Conservation (phyloP, 2,113 vertebrate species). For the Eulacestoma nigropectus region DNA sequence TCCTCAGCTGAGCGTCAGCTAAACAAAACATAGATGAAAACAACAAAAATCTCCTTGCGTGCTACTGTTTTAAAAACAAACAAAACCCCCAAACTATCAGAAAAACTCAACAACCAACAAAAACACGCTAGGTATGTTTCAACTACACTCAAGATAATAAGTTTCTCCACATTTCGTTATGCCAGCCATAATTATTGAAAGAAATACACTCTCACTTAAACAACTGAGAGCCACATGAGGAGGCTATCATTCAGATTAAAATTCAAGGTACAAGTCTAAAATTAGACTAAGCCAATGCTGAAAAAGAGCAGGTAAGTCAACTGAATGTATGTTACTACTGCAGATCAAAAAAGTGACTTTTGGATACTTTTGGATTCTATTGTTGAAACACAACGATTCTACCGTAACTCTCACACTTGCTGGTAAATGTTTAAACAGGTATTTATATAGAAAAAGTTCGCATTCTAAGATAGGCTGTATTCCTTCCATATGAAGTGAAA, state of each 20-base stretch:
- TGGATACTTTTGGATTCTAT: neutral
- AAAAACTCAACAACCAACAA: rapidly evolving
- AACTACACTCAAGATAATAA: neutral
- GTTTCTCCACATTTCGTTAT: neutral
- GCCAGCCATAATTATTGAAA: neutral
- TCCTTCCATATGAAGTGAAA: neutral
- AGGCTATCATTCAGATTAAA: neutral
- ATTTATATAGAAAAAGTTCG: neutral
- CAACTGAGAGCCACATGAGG: neutral
- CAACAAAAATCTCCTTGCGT: neutral
- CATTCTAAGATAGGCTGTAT: neutral
- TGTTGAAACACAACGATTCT: neutral
- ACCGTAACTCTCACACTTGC: neutral
- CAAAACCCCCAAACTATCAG: neutral
- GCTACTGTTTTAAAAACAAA: neutral
- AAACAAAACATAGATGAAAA: neutral
- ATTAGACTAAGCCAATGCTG: neutral
- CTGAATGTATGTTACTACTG: neutral
- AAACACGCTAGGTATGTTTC: neutral
- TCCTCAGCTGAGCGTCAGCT: neutral
- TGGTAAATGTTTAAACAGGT: neutral
- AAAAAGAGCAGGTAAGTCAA: neutral
- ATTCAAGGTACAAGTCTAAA: neutral
- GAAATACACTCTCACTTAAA: neutral
- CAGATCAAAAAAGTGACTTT: neutral